These are phyloP conservation scores for Aplysina aerophoba DNA, from an alignment of 37 sponge, comb jelly and placozoan species.

Conservation along the genomic window DNA sequence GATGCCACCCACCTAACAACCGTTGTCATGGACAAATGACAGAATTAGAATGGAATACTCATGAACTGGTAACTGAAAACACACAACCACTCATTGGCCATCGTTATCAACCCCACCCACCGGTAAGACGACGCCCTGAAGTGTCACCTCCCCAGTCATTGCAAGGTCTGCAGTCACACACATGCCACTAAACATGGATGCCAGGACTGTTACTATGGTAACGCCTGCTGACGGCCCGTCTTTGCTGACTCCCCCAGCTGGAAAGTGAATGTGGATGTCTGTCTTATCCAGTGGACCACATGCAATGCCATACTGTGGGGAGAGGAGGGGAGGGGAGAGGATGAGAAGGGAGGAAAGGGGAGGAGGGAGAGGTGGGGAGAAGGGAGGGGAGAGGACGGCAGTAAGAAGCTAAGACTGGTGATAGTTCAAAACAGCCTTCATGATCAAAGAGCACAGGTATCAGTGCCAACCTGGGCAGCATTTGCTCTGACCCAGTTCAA, in stretches of 20 bases:
- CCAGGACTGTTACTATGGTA: constrained; percentile 75
- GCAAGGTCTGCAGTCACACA: constrained; percentile 81
- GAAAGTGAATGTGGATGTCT: constrained; percentile 93
- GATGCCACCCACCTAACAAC: constrained; percentile 80
- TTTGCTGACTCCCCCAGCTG: constrained; percentile 92
- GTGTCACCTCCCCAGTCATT: constrained; percentile 91
- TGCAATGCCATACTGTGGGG: constrained; percentile 53
- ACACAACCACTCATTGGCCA: too few species aligned
- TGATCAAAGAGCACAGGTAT: too few species aligned
- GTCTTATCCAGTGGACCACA: constrained; percentile 56
- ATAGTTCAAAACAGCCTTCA: too few species aligned
- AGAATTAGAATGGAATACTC: neutral
- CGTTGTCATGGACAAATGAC: neutral
- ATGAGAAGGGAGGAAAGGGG: neutral
- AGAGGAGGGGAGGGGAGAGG: neutral
- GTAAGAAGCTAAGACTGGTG: too few species aligned
- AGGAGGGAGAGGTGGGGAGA: neutral
- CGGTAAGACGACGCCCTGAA: constrained; percentile 82
- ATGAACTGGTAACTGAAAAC: neutral
- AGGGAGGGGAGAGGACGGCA: neutral
- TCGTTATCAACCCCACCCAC: constrained; percentile 53
- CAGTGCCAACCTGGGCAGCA: constrained; percentile 44
- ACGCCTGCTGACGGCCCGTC: constrained; percentile 94
- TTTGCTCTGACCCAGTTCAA: constrained; percentile 87
- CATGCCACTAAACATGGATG: constrained; percentile 77